Base-by-base conservation (phyloP, 2,888 invertebrate species). In the Eristalis intricaria region DNA sequence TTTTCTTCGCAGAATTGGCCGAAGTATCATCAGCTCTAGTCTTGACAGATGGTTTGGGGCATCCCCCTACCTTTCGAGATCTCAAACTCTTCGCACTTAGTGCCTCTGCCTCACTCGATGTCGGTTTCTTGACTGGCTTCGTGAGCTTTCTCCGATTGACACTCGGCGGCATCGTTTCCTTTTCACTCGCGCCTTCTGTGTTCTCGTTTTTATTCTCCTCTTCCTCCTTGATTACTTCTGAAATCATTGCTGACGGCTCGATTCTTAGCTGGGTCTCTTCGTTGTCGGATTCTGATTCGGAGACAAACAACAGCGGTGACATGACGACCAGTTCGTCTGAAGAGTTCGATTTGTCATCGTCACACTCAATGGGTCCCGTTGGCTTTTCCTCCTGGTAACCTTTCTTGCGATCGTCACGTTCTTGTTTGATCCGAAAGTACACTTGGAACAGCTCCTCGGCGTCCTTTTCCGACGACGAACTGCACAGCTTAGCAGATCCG, bases 241-340 rank as follows among this genome's bases (percentile, higher is more conserved):
- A 5, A 4, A 29, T 15, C 23, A 29, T 1, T 35, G 22, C 13
- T 22, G 60, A 13, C 61, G 32, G 61, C 1, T 66, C 23, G 23
- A 23, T 71, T 73, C 50, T 89, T 10, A 91, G 15, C 11, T 89
- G 89, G 2, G 70, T 50, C 7, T 63, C 56, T 23, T 88, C 88
- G 60, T 23, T 74, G 2, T 90, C 90, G 4, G 89, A 84, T 5
- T 92, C 92, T 0, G 92, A 90, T 38, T 93, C 93, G 0, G 93
- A 92, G 65, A 90, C 90, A 26, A 92, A 90, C 4, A 92, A 11
- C 65, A 93, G 87, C 0, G 93, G 93, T 2, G 93, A 92, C 93
- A 93, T 93, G 15, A 90, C 89, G 35, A 90, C 78, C 0, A 89
- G 88, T 19, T 92, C 92, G 29, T 92, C 92, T 5, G 90, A 90